phyloP scores from a whole-genome alignment of 2,797 vertebrate species.

The Neopelma chrysocephalum region DNA sequence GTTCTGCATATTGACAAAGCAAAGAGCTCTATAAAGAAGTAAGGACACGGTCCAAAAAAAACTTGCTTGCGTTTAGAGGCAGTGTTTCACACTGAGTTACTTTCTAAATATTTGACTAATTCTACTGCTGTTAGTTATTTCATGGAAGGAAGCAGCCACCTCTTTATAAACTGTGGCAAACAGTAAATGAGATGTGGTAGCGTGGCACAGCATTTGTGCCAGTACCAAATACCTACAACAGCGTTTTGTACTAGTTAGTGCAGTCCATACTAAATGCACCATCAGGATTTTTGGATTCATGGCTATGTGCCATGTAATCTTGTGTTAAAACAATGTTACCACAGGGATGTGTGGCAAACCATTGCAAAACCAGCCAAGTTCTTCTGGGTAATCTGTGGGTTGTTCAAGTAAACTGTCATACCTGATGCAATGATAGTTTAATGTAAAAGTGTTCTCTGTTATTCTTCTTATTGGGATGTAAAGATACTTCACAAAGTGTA shows the following conservation, averaged over 20 bases:
- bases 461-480: not conserved
- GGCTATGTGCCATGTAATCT: not conserved
- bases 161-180: not conserved
- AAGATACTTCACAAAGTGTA: not conserved
- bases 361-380: not conserved
- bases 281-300: not conserved
- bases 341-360: not conserved
- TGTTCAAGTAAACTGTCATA: not conserved
- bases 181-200: not conserved
- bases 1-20: slow-evolving; percentile 26
- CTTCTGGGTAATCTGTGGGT: not conserved
- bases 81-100: not conserved
- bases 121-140: not conserved
- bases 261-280: not conserved
- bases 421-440: not conserved
- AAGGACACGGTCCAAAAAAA: not conserved
- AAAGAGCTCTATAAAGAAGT: not conserved
- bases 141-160: not conserved
- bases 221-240: not conserved
- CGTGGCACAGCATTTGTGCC: not conserved
- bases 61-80: not conserved
- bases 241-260: not conserved
- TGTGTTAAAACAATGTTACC: not conserved
- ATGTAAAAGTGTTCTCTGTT: not conserved
- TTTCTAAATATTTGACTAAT: slow-evolving; percentile 1